Percentiles rank a stretch among this genome's conserved stretches.
phyloP scores from a whole-genome alignment of 2,888 invertebrate species.

The Lycaena phlaeas region DNA sequence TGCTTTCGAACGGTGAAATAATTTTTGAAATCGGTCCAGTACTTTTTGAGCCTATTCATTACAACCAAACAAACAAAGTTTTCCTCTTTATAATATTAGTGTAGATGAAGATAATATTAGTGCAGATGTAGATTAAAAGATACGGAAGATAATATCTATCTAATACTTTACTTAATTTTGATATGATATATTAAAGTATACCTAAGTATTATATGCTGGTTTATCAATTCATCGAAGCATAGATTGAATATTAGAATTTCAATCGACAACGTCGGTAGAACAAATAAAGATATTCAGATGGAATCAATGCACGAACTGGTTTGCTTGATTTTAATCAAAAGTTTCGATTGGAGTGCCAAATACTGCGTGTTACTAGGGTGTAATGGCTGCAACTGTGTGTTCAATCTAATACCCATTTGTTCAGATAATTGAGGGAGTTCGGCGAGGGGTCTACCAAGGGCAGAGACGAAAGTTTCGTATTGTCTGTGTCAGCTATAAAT shows the following conservation, averaged over 20 bases:
- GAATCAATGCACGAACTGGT: conserved; percentile 42
- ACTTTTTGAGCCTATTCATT: too few species aligned
- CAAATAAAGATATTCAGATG: conserved; percentile 68
- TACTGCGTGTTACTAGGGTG: conserved; percentile 43
- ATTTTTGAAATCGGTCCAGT: too few species aligned
- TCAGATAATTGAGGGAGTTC: conserved; percentile 37
- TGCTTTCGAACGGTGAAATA: too few species aligned
- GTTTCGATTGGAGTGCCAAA: conserved; percentile 64
- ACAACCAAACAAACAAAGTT: too few species aligned
- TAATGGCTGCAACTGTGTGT: conserved; percentile 46
- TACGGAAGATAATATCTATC: too few species aligned
- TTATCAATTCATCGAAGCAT: conserved; percentile 3
- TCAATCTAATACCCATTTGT: conserved; percentile 58
- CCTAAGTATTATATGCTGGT: too few species aligned
- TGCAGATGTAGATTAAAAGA: too few species aligned
- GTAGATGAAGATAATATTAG: too few species aligned
- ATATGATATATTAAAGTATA: too few species aligned
- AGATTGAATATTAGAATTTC: conserved; percentile 20
- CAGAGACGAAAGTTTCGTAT: not conserved
- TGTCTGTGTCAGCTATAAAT: not conserved
- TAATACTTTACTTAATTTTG: too few species aligned
- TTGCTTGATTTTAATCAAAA: conserved; percentile 73
- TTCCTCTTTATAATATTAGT: too few species aligned
- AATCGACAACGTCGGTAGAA: conserved; percentile 49
- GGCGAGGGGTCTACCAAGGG: not conserved